A percentile compares a stretch with the other conserved stretches of the same genome.
phyloP scores from a whole-genome alignment of 2,113 vertebrate genomes.

The Calonectris borealis region DNA sequence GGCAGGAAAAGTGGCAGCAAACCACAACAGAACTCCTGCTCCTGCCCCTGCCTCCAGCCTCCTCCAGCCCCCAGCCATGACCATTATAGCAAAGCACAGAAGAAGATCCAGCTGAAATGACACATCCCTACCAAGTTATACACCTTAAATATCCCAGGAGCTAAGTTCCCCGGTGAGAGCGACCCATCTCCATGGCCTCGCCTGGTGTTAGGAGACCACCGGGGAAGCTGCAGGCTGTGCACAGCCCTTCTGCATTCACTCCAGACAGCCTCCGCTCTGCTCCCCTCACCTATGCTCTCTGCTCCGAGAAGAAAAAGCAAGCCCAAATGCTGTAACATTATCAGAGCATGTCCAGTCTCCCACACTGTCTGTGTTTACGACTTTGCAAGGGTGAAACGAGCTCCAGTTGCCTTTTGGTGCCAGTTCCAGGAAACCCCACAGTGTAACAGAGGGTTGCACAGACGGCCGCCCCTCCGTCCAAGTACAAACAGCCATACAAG shows the following conservation, averaged over 20 bases:
- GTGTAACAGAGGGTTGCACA: conserved; percentile 45
- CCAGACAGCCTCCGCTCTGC: background rate
- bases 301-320: background rate
- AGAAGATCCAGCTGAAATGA: background rate
- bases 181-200: background rate
- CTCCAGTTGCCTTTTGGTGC: conserved; percentile 12
- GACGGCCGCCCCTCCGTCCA: conserved; percentile 13
- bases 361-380: background rate
- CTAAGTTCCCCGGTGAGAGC: background rate
- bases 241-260: background rate
- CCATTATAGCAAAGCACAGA: background rate
- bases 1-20: background rate
- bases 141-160: background rate
- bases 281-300: background rate
- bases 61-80: background rate
- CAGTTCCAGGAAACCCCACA: conserved; percentile 5
- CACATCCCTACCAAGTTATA: background rate
- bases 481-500: conserved; percentile 17
- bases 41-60: background rate
- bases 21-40: background rate
- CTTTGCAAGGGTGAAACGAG: background rate
- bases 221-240: background rate
- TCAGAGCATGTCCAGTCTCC: background rate
- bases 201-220: background rate
- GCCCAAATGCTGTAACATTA: background rate